Evolutionary conservation across 2,113 vertebrate species (phyloP).

Genomic region (Prochilodus magdalenae): DNA sequence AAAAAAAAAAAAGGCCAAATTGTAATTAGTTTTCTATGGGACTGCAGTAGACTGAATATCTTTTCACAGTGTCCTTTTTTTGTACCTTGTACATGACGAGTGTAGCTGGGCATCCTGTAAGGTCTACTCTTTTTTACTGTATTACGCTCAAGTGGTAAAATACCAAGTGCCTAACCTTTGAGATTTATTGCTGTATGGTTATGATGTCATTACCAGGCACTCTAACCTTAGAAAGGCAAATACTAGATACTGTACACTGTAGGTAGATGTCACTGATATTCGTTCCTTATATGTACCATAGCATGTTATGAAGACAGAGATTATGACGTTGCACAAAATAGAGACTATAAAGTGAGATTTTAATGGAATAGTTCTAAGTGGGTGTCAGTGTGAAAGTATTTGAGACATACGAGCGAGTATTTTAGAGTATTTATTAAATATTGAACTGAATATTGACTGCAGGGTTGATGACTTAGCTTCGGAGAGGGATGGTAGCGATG

Average conservation of each 20-base stretch:
- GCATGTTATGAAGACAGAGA: conserved; percentile 46
- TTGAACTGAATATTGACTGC: neutral
- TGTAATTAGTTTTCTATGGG: conserved; percentile 74
- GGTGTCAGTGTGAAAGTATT: conserved; percentile 30
- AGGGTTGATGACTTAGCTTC: conserved; percentile 6
- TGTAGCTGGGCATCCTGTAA: conserved; percentile 72
- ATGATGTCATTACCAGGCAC: conserved; percentile 56
- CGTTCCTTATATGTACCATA: conserved; percentile 36
- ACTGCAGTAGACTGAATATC: conserved; percentile 72
- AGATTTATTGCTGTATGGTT: conserved; percentile 60
- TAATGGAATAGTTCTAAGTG: conserved; percentile 13
- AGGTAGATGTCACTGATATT: conserved; percentile 42
- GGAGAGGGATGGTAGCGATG: neutral
- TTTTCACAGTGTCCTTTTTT: conserved; percentile 77
- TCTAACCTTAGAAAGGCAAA: conserved; percentile 33
- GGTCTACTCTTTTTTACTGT: conserved; percentile 72
- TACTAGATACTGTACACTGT: conserved; percentile 37
- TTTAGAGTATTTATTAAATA: conserved; percentile 21
- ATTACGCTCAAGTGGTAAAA: conserved; percentile 78
- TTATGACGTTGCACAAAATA: conserved; percentile 45
- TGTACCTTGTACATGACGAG: conserved; percentile 65
- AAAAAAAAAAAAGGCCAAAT: conserved; percentile 55
- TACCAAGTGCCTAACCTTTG: conserved; percentile 92
- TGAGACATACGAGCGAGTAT: conserved; percentile 5
- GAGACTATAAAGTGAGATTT: conserved; percentile 32